Base-by-base conservation (phyloP, 2,888 invertebrate species). In the Ormyrus nitidulus region DNA sequence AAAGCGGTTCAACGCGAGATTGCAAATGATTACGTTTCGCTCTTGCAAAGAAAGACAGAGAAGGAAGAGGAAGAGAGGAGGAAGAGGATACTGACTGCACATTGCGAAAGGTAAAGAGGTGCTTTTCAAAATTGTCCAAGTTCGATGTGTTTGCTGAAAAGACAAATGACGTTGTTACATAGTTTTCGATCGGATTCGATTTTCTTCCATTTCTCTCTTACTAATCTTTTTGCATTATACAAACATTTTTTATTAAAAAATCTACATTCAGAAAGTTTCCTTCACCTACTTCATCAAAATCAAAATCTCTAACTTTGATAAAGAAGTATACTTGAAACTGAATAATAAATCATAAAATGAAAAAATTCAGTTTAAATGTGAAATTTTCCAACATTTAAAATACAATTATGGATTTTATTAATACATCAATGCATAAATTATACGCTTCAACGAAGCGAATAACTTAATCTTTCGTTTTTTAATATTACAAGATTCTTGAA, bases 21-120 rank as follows among this genome's bases (percentile, higher is more conserved):
- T 86, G 87, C 87, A 86, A 87, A 88, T 86, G 87, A 87, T 86
- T 87, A 85, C 86, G 86, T 86, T 86, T 86, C 85, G 79, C 82
- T 83, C 84, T 84, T 69, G 77, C 70, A 72, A 80, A 76, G 76
- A 79, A 69, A 77, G 81, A 79, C 66, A 71, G 71, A 77, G 80
- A 77, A 8, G 56, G 68, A 77, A 73, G 54, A 68, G 69, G 54
- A 77, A 34, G 56, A 72, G 65, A 80, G 64, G 34, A 77, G 34
- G 34, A 34, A 34, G 61, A 74, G 56, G 58, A 72, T 70, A 77
- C 73, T 74, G 56, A 49, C 66, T 71, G 65, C 72, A 77, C 72
- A 70, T 73, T 64, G 68, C 53, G 62, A 75, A 74, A 74, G 79
- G 74, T 77, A 79, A 79, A 79, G 81, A 83, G 77, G 76, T 78